Evolutionary conservation across 1,140 invertebrate genomes (phyloP).

Genomic region (Phymorhynchus buccinoides): DNA sequence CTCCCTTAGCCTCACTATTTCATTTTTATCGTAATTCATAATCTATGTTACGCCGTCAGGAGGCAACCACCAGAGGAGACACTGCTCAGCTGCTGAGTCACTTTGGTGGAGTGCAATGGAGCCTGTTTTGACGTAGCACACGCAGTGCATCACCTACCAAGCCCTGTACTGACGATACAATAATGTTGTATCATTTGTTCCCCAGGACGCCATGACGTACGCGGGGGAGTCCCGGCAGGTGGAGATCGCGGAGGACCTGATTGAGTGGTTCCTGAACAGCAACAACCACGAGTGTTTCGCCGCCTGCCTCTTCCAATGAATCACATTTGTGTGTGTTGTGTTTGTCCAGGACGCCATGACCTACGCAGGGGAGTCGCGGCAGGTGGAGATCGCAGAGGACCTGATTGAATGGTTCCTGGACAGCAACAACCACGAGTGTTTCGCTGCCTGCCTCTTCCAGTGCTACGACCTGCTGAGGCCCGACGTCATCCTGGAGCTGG

Average conservation of each 20-base stretch:
- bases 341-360: conserved; percentile 93
- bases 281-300: conserved; percentile 98
- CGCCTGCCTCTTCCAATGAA: conserved; percentile 97
- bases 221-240: conserved; percentile 96
- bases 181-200: no score
- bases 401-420: conserved; percentile 98
- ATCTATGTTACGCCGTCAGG: no score
- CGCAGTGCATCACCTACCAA: no score
- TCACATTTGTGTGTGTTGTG: no score
- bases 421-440: conserved; percentile 95
- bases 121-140: no score
- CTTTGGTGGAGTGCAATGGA: no score
- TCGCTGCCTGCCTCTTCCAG: conserved; percentile 97
- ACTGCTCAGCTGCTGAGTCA: no score
- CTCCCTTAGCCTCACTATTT: no score
- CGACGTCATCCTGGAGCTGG: conserved; percentile 97
- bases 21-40: no score
- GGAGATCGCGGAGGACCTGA: conserved; percentile 96
- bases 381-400: conserved; percentile 97
- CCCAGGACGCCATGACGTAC: conserved; percentile 99
- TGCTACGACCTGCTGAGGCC: conserved; percentile 99
- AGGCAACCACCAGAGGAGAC: no score
- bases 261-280: conserved; percentile 97
- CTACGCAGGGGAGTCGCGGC: conserved; percentile 97
- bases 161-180: no score